Conservation (phyloP, 2,888 invertebrate genomes). For the Agelastica alni region DNA sequence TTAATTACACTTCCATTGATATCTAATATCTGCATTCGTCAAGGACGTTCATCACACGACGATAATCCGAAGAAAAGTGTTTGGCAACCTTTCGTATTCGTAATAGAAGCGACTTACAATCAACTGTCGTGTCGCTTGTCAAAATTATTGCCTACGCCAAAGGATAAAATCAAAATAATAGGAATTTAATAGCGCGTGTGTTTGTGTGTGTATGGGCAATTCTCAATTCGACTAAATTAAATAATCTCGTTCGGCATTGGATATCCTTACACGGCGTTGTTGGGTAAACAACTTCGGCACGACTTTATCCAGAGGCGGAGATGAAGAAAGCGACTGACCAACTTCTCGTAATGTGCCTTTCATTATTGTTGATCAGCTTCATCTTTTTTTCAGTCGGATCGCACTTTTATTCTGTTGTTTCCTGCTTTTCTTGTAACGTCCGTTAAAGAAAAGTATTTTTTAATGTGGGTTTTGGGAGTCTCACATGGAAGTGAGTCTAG, state of each 20-base stretch:
- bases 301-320: background rate
- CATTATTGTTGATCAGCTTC: too few species aligned
- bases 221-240: background rate
- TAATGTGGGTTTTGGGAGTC: too few species aligned
- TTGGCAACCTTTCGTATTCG: background rate
- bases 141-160: background rate
- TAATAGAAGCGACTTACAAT: background rate
- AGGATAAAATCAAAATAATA: background rate
- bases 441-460: too few species aligned
- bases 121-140: background rate
- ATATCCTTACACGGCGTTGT: background rate
- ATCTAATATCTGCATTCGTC: background rate
- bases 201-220: background rate
- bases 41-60: background rate
- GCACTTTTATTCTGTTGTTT: too few species aligned
- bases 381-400: too few species aligned
- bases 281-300: conserved; percentile 2
- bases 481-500: too few species aligned
- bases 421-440: too few species aligned
- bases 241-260: conserved; percentile 6
- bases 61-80: background rate
- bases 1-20: too few species aligned
- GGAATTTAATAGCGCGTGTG: background rate
- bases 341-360: too few species aligned
- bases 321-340: background rate